Evolutionary conservation across 2,888 invertebrate species (phyloP).

Genomic region (Cheilosia grossa): DNA sequence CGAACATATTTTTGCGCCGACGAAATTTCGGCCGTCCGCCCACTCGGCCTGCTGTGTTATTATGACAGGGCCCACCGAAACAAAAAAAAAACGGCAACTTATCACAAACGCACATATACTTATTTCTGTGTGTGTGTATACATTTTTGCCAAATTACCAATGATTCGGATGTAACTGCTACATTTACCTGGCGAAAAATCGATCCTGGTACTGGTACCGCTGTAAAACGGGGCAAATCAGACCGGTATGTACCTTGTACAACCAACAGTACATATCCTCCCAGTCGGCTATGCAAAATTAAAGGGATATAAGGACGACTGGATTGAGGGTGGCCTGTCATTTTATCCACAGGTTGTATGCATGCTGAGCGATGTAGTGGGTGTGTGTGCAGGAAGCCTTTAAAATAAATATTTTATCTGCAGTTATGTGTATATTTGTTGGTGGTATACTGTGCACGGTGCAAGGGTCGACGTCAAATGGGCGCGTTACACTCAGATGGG

Average conservation of each 20-base stretch:
- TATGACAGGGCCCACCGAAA: slow-evolving; percentile 48
- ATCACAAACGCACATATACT: slow-evolving; percentile 13
- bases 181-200: slow-evolving; percentile 61
- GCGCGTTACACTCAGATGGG: not conserved
- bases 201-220: slow-evolving; percentile 46
- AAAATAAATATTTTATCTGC: slow-evolving; percentile 74
- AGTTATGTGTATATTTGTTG: slow-evolving; percentile 54
- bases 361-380: slow-evolving; percentile 16
- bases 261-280: slow-evolving; percentile 19
- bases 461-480: not conserved
- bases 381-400: slow-evolving; percentile 49
- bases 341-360: slow-evolving; percentile 67
- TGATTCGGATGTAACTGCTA: slow-evolving; percentile 56
- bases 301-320: slow-evolving; percentile 45
- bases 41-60: slow-evolving; percentile 47
- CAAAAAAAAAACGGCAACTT: slow-evolving; percentile 44
- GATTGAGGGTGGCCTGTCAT: slow-evolving; percentile 48
- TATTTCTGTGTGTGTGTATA: not conserved
- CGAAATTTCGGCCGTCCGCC: slow-evolving; percentile 55
- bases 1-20: slow-evolving; percentile 53
- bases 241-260: slow-evolving; percentile 26
- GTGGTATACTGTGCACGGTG: slow-evolving; percentile 7
- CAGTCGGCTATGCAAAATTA: slow-evolving; percentile 64
- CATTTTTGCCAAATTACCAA: slow-evolving; percentile 26
- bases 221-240: slow-evolving; percentile 54